Conservation (phyloP, 2,113 vertebrate genomes). For the Stegastes partitus region DNA sequence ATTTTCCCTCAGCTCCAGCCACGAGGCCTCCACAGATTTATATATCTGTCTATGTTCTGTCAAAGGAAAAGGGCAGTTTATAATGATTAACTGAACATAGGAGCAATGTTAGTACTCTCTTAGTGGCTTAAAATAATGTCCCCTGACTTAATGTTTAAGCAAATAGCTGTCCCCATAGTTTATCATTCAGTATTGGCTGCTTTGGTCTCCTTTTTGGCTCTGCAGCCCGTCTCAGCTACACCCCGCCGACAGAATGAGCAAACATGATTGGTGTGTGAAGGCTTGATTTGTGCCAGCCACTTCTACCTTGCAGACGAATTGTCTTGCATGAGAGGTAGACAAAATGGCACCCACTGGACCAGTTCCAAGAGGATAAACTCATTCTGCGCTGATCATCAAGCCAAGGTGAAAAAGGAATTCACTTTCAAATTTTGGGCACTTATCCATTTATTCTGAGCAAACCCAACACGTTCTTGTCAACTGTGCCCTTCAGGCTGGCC, state of each 20-base stretch:
- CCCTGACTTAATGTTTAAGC: slow-evolving; percentile 29
- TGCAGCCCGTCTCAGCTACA: slow-evolving; percentile 11
- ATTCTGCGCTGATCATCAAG: slow-evolving; percentile 16
- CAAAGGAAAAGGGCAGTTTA: slow-evolving; percentile 12
- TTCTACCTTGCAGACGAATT: slow-evolving; percentile 14
- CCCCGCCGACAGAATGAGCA: slow-evolving; percentile 22
- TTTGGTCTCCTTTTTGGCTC: slow-evolving; percentile 25
- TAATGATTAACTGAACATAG: slow-evolving; percentile 10
- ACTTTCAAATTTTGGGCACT: slow-evolving; percentile 33
- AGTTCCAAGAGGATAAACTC: slow-evolving; percentile 24
- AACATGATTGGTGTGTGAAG: slow-evolving; percentile 45
- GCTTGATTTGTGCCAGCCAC: slow-evolving; percentile 41
- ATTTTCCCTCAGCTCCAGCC: slow-evolving; percentile 2
- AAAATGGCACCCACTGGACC: slow-evolving; percentile 29
- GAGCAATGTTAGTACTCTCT: slow-evolving; percentile 5
- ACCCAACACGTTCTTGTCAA: slow-evolving; percentile 14
- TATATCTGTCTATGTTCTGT: slow-evolving; percentile 24
- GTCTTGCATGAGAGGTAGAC: slow-evolving; percentile 21
- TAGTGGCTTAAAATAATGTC: slow-evolving; percentile 34
- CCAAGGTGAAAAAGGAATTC: slow-evolving; percentile 35
- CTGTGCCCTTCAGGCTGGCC: slow-evolving; percentile 37
- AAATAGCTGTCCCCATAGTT: slow-evolving; percentile 31
- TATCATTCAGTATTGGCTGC: slow-evolving; percentile 15
- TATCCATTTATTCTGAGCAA: slow-evolving; percentile 16
- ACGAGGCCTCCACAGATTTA: background rate